Conservation (phyloP, 92 coral and sea anemone genomes). For the Zoanthus sociatus region DNA sequence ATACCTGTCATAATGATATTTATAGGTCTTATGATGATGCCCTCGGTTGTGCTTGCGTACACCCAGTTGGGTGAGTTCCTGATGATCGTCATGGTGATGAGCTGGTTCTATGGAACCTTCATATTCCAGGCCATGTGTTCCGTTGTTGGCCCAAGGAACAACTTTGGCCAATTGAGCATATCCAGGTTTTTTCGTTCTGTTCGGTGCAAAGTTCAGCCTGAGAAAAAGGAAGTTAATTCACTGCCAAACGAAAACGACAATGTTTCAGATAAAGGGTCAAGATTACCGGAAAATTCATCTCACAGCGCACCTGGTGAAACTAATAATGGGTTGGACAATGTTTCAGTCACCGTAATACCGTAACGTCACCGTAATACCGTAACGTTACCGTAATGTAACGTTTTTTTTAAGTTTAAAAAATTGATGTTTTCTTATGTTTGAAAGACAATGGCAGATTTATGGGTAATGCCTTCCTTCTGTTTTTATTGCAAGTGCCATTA, state of each 20-base stretch:
- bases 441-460: too few relatives aligned
- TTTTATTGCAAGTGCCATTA: too few relatives aligned
- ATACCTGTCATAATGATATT: too few relatives aligned
- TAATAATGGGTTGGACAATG: too few relatives aligned
- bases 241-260: neutral
- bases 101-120: conserved; percentile 94
- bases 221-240: neutral
- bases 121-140: conserved; percentile 87
- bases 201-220: conserved; percentile 58
- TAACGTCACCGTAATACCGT: too few relatives aligned
- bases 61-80: conserved; percentile 96
- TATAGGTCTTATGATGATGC: conserved; percentile 92
- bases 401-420: too few relatives aligned
- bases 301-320: neutral
- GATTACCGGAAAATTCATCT: neutral
- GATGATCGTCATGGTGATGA: conserved; percentile 91
- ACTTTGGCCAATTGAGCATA: conserved; percentile 90
- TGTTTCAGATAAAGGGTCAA: too few relatives aligned
- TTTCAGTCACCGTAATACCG: too few relatives aligned
- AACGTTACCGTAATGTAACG: too few relatives aligned
- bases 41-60: conserved; percentile 87
- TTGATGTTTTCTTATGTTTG: too few relatives aligned
- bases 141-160: conserved; percentile 81
- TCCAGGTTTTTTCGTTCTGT: conserved; percentile 45
- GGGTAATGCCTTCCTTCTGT: too few relatives aligned